Conservation (phyloP, 2,888 invertebrate species). For the Rhaphigaster nebulosa region DNA sequence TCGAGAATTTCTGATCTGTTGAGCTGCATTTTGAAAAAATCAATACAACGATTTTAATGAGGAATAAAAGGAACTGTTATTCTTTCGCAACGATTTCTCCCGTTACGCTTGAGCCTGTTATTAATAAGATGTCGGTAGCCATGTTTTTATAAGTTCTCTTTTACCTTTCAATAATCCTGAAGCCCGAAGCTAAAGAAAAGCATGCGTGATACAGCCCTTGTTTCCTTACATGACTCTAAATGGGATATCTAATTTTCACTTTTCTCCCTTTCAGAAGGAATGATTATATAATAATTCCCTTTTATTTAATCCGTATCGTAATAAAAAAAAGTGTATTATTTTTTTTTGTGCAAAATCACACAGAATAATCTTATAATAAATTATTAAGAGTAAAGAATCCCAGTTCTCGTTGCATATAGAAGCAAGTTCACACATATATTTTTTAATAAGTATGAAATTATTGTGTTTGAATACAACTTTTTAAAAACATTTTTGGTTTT, state of each 20-base stretch:
- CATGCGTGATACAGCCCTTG: not conserved
- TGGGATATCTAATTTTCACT: constrained; percentile 21
- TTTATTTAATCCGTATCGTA: not conserved
- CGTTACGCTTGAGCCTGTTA: not conserved
- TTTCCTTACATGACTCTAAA: not conserved
- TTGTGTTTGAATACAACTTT: no score
- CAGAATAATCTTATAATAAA: no score
- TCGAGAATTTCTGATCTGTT: not conserved
- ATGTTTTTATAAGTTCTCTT: constrained; percentile 29
- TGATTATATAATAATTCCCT: not conserved
- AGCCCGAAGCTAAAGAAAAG: not conserved
- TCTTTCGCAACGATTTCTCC: constrained; percentile 1
- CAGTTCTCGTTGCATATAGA: no score
- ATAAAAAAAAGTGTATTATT: not conserved
- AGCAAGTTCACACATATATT: no score
- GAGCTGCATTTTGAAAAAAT: not conserved
- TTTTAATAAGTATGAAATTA: no score
- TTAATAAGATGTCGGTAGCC: not conserved
- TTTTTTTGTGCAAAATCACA: no score
- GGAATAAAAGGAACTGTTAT: not conserved
- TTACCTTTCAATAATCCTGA: constrained; percentile 3
- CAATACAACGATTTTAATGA: not conserved
- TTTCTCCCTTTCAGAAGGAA: not conserved
- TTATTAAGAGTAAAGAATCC: no score
- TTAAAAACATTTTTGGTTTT: no score